phyloP scores from a whole-genome alignment of 1,140 invertebrate genomes.

The Drosophila nigrodunni region DNA sequence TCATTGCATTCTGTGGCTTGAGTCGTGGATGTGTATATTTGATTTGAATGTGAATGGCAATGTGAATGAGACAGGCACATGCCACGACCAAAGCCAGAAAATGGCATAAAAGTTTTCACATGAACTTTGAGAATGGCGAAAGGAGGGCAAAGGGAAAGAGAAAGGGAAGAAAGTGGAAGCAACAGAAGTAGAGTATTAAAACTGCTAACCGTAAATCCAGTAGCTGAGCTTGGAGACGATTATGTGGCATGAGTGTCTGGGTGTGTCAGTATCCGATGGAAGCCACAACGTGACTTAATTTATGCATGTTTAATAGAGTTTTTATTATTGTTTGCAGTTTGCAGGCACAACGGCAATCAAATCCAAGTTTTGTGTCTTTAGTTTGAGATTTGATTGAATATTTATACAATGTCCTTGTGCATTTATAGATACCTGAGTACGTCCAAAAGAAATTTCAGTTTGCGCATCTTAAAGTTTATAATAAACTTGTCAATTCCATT shows the following conservation, averaged over 20 bases:
- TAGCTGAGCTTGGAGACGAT: conserved; percentile 17
- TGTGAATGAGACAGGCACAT: neutral
- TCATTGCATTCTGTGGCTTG: conserved; percentile 72
- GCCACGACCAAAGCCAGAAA: conserved; percentile 38
- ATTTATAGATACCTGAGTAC: conserved; percentile 8
- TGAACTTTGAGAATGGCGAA: conserved; percentile 55
- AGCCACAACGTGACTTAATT: conserved; percentile 60
- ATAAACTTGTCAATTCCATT: conserved; percentile 8
- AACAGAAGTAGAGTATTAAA: conserved; percentile 48
- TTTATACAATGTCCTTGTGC: conserved; percentile 54
- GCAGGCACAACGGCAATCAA: conserved; percentile 27
- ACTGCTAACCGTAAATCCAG: conserved; percentile 67
- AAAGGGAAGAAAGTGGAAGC: too few species aligned
- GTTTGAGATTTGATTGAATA: conserved; percentile 71
- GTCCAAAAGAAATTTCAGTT: neutral
- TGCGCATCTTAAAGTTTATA: conserved; percentile 3
- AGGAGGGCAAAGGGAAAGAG: neutral
- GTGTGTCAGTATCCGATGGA: conserved; percentile 21
- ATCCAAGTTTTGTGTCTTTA: conserved; percentile 61
- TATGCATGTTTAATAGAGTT: conserved; percentile 82
- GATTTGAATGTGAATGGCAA: conserved; percentile 66
- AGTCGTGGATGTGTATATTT: conserved; percentile 72
- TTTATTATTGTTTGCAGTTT: conserved; percentile 81
- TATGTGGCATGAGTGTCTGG: neutral
- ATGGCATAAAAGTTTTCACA: conserved; percentile 77